These are phyloP conservation scores for Hippocampus zosterae DNA, from an alignment of 2,113 vertebrate species.

Conservation along the genomic window DNA sequence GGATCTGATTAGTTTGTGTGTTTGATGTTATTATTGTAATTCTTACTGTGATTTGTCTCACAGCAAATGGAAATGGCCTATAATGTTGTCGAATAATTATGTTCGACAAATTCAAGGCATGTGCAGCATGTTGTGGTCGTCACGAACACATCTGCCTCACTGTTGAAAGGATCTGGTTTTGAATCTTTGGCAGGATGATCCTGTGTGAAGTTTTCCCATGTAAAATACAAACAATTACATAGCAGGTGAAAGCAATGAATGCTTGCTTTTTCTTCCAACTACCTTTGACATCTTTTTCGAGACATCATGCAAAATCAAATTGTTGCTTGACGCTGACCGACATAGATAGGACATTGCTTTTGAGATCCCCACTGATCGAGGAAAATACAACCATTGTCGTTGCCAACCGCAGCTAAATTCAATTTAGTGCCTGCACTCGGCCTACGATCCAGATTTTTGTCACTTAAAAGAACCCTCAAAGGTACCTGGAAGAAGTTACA, in stretches of 20 bases:
- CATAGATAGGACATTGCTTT: too few relatives aligned
- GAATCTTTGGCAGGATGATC: neutral
- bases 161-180: neutral
- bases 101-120: neutral
- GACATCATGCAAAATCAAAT: too few relatives aligned
- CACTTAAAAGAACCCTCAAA: too few relatives aligned
- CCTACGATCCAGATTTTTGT: too few relatives aligned
- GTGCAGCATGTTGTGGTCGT: neutral
- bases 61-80: neutral
- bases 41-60: neutral
- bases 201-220: neutral
- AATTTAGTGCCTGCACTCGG: too few relatives aligned
- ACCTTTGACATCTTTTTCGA: too few relatives aligned
- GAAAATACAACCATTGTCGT: too few relatives aligned
- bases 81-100: neutral
- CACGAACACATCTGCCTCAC: neutral
- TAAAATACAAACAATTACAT: too few relatives aligned
- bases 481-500: too few relatives aligned
- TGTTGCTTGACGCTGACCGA: too few relatives aligned
- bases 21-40: neutral
- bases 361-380: too few relatives aligned
- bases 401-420: too few relatives aligned
- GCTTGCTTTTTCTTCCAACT: neutral
- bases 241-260: neutral
- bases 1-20: neutral